Evolutionary conservation across 2,113 vertebrate genomes (phyloP).

Genomic region (Eclectus roratus): DNA sequence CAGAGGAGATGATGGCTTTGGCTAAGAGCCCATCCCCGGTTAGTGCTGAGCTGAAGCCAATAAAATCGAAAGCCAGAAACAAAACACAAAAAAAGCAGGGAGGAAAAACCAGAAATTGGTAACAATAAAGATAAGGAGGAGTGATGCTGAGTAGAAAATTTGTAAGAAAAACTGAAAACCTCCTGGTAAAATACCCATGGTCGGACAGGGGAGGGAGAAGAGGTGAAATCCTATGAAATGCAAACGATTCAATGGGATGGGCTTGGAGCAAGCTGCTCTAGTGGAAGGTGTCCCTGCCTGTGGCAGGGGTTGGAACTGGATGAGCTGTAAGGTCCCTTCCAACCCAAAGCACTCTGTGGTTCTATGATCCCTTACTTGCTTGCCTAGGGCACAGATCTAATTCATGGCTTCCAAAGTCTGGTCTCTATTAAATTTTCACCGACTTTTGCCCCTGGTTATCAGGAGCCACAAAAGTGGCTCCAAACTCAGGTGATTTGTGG

Average conservation of each 20-base stretch:
- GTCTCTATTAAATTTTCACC: not conserved
- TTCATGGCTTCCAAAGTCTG: not conserved
- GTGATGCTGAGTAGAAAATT: not conserved
- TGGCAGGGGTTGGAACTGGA: not conserved
- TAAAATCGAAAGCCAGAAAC: slow-evolving; percentile 32
- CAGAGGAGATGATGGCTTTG: not conserved
- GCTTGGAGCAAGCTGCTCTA: not conserved
- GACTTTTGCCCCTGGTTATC: not conserved
- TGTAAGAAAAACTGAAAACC: not conserved
- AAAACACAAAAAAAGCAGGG: not conserved
- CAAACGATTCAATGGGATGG: not conserved
- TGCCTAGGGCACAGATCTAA: not conserved
- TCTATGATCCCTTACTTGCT: not conserved
- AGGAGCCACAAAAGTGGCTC: not conserved
- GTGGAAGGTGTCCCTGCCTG: not conserved
- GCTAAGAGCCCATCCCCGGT: not conserved
- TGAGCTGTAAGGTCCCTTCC: not conserved
- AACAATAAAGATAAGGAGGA: not conserved
- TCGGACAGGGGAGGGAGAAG: not conserved
- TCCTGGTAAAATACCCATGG: not conserved
- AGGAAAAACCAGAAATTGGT: not conserved
- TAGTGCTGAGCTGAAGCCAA: not conserved
- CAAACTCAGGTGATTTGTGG: not conserved
- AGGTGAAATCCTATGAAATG: not conserved
- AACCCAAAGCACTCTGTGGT: not conserved